Conservation (phyloP, 2,797 vertebrate genomes). For the Intellagama lesueurii region DNA sequence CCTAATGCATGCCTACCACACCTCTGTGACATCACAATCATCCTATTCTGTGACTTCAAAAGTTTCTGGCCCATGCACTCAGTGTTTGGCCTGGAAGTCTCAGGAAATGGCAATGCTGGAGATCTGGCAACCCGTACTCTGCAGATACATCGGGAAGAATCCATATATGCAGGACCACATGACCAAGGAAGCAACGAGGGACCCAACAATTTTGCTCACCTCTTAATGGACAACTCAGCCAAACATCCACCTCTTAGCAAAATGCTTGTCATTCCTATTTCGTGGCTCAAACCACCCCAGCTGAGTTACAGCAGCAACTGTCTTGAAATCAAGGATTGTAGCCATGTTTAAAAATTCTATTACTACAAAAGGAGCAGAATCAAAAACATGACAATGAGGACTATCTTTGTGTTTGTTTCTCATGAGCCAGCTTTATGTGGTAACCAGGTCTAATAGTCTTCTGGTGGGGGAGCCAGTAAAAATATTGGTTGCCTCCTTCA, state of each 20-base stretch:
- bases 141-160: too few relatives aligned
- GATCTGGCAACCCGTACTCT: too few relatives aligned
- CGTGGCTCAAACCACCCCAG: neutral
- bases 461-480: conserved; percentile 16
- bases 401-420: conserved; percentile 62
- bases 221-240: conserved; percentile 47
- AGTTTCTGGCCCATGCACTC: too few relatives aligned
- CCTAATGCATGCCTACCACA: too few relatives aligned
- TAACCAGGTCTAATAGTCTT: conserved; percentile 73
- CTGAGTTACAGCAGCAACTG: neutral
- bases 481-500: conserved; percentile 55
- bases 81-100: too few relatives aligned
- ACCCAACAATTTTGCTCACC: neutral
- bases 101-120: too few relatives aligned
- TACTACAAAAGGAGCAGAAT: neutral
- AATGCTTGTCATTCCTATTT: conserved; percentile 43
- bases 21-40: too few relatives aligned
- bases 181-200: conserved; percentile 5
- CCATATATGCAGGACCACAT: too few relatives aligned
- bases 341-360: neutral
- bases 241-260: conserved; percentile 7
- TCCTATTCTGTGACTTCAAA: too few relatives aligned
- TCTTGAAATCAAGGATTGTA: too few relatives aligned
- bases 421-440: conserved; percentile 62
- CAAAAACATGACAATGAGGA: too few relatives aligned